Evolutionary conservation across 1,140 invertebrate species (phyloP), one percentile per base, ranked within the genome.

Genomic region (Neotoxoptera formosana): DNA sequence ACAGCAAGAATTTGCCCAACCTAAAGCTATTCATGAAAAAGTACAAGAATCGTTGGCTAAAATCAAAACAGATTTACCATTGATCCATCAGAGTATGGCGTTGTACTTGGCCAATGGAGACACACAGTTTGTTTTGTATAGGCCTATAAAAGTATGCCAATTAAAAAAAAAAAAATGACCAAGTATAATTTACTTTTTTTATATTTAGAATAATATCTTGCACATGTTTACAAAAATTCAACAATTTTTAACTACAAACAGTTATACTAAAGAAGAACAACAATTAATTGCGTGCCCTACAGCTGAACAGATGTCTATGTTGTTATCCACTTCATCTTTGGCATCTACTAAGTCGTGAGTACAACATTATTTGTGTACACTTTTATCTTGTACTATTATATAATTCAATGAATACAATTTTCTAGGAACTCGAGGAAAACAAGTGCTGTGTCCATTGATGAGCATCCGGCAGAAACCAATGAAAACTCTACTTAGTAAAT

Each of bases 51-150:
- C 96, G 0, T 96, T 97, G 94, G 96, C 97, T 86, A 95, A 96
- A 76, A 97, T 99, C 47, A 98, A 98, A 95, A 96, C 96, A 2
- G 97, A 97, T 94, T 95, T 99, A 47, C 97, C 98, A 0, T 96
- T 96, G 8, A 95, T 99, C 8, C 98, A 99, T 94, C 96, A 97
- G 2, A 97, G 97, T 14, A 98, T 99, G 98, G 97, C 98, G 94
- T 96, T 99, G 0, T 99, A 99, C 95, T 95, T 99, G 34, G 98
- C 98, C n/a, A 99, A 99, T 96, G 97, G 97, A 94, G 99, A 99
- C 95, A 99, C 99, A 0, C 98, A 99, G 95, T 98, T 98, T 94
- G 99, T 99, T 95, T 96, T 99, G 2, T 99, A 99, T 94, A 96
- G 98, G 93, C 99, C 98, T 14, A 98, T 99, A 56, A 97, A 98